Evolutionary conservation across 2,113 vertebrate species (phyloP).

Genomic region (Aptenodytes patagonicus): DNA sequence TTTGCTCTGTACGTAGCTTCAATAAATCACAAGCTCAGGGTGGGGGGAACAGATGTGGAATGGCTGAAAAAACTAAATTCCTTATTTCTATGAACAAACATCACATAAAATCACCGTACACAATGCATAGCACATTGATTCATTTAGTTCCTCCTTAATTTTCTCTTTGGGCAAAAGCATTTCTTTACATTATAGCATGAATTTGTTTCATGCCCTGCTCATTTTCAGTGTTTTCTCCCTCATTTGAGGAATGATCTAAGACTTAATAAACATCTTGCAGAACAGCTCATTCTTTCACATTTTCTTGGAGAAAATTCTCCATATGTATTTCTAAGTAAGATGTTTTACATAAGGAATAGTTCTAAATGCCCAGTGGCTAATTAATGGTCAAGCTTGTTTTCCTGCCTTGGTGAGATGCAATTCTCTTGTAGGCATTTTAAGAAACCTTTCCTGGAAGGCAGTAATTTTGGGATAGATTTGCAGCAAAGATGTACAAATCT

Average conservation of each 20-base stretch:
- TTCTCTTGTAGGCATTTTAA: background rate
- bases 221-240: slow-evolving; percentile 73
- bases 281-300: background rate
- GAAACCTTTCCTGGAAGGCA: background rate
- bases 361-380: background rate
- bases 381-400: background rate
- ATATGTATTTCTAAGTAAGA: background rate
- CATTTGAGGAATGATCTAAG: slow-evolving; percentile 54
- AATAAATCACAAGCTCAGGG: background rate
- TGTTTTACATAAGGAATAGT: background rate
- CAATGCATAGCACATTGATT: slow-evolving; percentile 76
- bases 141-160: slow-evolving; percentile 78
- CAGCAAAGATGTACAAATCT: background rate
- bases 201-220: slow-evolving; percentile 77
- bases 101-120: slow-evolving; percentile 76
- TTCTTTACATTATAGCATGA: slow-evolving; percentile 79
- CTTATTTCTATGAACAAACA: slow-evolving; percentile 67
- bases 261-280: background rate
- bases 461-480: background rate
- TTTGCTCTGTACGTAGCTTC: slow-evolving; percentile 6
- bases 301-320: slow-evolving; percentile 32
- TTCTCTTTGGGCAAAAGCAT: slow-evolving; percentile 76
- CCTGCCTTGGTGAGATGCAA: background rate
- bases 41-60: slow-evolving; percentile 48
- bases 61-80: slow-evolving; percentile 64